Conservation (phyloP, 53 echinoderm and acorn worm genomes). For the Antedon mediterranea region DNA sequence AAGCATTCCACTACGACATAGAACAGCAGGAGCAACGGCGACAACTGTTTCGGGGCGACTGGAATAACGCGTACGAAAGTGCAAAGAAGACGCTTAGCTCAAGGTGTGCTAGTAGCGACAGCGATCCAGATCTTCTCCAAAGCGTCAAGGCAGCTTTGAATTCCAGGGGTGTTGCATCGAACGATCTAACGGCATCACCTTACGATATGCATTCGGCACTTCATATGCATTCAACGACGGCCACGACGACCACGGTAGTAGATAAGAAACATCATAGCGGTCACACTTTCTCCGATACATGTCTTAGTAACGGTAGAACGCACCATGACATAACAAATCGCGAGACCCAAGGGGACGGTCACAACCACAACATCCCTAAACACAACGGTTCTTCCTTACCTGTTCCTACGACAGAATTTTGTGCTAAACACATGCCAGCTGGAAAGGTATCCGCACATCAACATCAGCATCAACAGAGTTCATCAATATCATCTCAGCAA, state of each 20-base stretch:
- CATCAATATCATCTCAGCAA: background rate
- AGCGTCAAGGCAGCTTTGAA: conserved; percentile 75
- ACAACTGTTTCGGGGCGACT: conserved; percentile 43
- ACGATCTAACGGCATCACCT: conserved; percentile 23
- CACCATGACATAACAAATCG: background rate
- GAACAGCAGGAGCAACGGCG: conserved; percentile 20
- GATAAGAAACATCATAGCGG: background rate
- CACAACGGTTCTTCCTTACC: background rate
- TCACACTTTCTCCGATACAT: background rate
- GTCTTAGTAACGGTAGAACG: background rate
- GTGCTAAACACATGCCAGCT: background rate
- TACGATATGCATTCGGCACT: conserved; percentile 3
- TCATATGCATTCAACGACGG: background rate
- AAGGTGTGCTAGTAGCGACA: conserved; percentile 43
- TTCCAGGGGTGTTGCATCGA: conserved; percentile 17
- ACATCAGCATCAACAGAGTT: background rate
- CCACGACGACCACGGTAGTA: background rate
- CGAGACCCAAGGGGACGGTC: background rate
- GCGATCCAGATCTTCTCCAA: conserved; percentile 76
- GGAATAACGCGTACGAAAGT: conserved; percentile 88
- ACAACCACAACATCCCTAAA: background rate
- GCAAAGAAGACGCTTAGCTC: conserved; percentile 87
- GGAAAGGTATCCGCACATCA: background rate
- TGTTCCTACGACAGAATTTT: background rate
- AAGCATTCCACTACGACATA: conserved; percentile 27